These are phyloP conservation scores for Carassius carassius DNA, from an alignment of 2,113 vertebrate species.

Conservation along the genomic window DNA sequence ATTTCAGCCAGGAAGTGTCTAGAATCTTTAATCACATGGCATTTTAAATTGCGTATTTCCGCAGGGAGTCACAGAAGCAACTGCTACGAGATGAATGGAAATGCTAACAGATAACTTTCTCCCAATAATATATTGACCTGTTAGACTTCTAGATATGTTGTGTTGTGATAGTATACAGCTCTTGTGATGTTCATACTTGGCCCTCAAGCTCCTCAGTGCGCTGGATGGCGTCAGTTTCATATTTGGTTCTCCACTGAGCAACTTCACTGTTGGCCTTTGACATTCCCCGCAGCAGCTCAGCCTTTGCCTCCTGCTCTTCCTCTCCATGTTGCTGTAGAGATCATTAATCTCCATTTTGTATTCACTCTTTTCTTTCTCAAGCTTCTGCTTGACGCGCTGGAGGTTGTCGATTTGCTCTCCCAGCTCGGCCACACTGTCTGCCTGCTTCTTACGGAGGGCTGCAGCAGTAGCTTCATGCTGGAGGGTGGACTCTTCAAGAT, in stretches of 20 bases:
- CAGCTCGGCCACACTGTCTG: conserved; percentile 62
- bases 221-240: conserved; percentile 76
- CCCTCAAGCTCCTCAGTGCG: conserved; percentile 73
- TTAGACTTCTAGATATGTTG: no score
- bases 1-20: no score
- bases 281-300: no score
- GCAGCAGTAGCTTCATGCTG: conserved; percentile 41
- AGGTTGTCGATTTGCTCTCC: conserved; percentile 64
- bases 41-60: no score
- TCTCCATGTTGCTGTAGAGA: conserved; percentile 59
- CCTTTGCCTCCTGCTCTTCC: no score
- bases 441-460: conserved; percentile 63
- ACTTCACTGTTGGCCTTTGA: no score
- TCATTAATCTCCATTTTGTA: conserved; percentile 63
- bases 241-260: conserved; percentile 75
- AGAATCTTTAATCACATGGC: no score
- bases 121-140: no score
- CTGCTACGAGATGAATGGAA: no score
- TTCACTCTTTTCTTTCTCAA: conserved; percentile 63
- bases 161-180: no score
- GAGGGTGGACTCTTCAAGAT: conserved; percentile 59
- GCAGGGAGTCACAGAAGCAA: no score
- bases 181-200: conserved; percentile 64
- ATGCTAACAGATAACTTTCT: no score
- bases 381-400: conserved; percentile 62